Percentiles rank a stretch among this genome's conserved stretches.
Evolutionary conservation across 1,140 invertebrate genomes (phyloP).

Genomic region (Paralvinella palmiformis): DNA sequence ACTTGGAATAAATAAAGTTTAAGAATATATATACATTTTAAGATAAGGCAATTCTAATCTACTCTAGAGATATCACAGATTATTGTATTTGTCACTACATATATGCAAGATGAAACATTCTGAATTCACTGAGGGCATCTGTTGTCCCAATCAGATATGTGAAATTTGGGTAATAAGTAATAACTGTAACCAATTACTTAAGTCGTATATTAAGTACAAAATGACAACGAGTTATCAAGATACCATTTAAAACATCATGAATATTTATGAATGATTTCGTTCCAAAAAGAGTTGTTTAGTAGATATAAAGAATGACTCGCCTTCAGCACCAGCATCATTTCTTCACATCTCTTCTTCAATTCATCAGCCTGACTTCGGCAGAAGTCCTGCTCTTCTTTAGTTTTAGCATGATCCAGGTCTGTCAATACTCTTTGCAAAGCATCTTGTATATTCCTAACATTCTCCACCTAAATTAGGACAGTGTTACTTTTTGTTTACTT

Average conservation of each 20-base stretch:
- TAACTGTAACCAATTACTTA: neutral
- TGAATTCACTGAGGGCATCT: too few relatives aligned
- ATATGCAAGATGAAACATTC: too few relatives aligned
- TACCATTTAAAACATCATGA: neutral
- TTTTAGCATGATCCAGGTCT: conserved; percentile 31
- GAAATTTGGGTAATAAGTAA: neutral
- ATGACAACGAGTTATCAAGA: neutral
- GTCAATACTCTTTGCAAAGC: conserved; percentile 29
- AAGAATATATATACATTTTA: conserved; percentile 1
- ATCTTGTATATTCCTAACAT: conserved; percentile 31
- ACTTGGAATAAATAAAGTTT: neutral
- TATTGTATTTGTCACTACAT: too few relatives aligned
- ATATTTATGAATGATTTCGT: neutral
- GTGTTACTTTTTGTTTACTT: neutral
- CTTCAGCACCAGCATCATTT: conserved; percentile 34
- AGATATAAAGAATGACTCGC: conserved; percentile 19
- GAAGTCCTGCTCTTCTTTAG: conserved; percentile 22
- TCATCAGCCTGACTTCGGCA: conserved; percentile 27
- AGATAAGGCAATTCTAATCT: too few relatives aligned
- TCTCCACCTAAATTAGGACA: conserved; percentile 26
- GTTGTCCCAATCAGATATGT: neutral
- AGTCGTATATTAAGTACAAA: neutral
- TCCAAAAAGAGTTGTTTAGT: neutral
- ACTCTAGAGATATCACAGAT: too few relatives aligned
- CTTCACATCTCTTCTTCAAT: conserved; percentile 32